Percentiles rank a stretch among this genome's conserved stretches.
These are phyloP conservation scores for Mormyrus proboscirostris DNA, from an alignment of 2,797 vertebrate genomes.

Conservation along the genomic window DNA sequence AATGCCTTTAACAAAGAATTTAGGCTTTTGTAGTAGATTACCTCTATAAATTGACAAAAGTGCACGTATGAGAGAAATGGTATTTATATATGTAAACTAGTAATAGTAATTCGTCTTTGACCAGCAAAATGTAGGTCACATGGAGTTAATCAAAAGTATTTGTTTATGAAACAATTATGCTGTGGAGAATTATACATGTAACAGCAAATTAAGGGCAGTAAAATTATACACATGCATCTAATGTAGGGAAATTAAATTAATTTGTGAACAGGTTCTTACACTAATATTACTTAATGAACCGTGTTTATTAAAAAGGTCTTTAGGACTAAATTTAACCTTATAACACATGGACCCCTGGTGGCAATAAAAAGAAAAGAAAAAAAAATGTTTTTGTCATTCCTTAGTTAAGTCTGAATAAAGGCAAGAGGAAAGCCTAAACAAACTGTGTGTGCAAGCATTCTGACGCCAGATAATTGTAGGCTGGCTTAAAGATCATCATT, in stretches of 20 bases:
- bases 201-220: neutral
- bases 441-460: constrained; percentile 63
- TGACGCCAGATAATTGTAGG: constrained; percentile 66
- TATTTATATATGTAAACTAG: neutral
- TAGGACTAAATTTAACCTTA: neutral
- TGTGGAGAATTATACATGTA: constrained; percentile 4
- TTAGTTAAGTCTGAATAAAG: constrained; percentile 21
- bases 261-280: constrained; percentile 6
- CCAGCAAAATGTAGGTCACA: neutral
- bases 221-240: neutral
- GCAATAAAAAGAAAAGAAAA: neutral
- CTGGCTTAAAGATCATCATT: constrained; percentile 56
- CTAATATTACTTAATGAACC: constrained; percentile 12
- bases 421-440: constrained; percentile 50
- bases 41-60: neutral
- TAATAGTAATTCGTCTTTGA: neutral
- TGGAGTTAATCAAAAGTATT: neutral
- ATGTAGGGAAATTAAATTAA: neutral
- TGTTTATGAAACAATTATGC: neutral
- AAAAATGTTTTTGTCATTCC: neutral
- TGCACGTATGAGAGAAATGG: neutral
- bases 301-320: constrained; percentile 17
- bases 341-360: constrained; percentile 19
- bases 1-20: neutral
- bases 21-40: neutral